Evolutionary conservation across 2,888 invertebrate species (phyloP).

Genomic region (Sarcophaga variegata): DNA sequence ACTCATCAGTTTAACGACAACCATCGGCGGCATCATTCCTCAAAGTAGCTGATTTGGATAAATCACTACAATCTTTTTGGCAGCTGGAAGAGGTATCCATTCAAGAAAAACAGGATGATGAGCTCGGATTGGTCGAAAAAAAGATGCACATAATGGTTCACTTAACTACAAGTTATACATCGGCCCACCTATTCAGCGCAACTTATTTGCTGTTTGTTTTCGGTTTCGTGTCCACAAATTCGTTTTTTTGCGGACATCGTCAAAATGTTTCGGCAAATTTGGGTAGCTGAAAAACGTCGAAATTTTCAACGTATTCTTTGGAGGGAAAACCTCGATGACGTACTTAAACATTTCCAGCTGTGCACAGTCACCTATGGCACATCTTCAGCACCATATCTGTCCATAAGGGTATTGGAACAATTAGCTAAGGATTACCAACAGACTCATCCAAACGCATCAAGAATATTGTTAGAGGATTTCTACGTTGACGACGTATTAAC

Average conservation of each 20-base stretch:
- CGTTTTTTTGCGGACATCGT: conserved; percentile 57
- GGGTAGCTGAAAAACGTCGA: conserved; percentile 37
- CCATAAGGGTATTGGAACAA: no score
- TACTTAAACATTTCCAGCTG: not conserved
- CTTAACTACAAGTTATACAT: conserved; percentile 25
- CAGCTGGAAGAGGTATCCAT: no score
- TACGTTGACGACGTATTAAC: no score
- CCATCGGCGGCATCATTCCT: conserved; percentile 11
- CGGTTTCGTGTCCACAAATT: conserved; percentile 43
- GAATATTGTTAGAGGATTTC: no score
- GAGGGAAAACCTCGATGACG: not conserved
- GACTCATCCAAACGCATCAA: no score
- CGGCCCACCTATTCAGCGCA: conserved; percentile 38
- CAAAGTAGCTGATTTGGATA: conserved; percentile 22
- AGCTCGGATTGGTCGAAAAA: conserved; percentile 1
- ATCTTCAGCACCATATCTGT: no score
- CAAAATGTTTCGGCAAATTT: conserved; percentile 60
- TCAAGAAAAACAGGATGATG: not conserved
- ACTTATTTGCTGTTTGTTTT: conserved; percentile 54
- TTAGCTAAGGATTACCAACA: no score
- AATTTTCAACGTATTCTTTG: conserved; percentile 51
- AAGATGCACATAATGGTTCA: conserved; percentile 21
- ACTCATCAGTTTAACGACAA: not conserved
- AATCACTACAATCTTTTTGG: not conserved
- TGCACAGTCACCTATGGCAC: no score